These are phyloP conservation scores for Gopherus evgoodei DNA, from an alignment of 2,113 vertebrate species.

Conservation along the genomic window DNA sequence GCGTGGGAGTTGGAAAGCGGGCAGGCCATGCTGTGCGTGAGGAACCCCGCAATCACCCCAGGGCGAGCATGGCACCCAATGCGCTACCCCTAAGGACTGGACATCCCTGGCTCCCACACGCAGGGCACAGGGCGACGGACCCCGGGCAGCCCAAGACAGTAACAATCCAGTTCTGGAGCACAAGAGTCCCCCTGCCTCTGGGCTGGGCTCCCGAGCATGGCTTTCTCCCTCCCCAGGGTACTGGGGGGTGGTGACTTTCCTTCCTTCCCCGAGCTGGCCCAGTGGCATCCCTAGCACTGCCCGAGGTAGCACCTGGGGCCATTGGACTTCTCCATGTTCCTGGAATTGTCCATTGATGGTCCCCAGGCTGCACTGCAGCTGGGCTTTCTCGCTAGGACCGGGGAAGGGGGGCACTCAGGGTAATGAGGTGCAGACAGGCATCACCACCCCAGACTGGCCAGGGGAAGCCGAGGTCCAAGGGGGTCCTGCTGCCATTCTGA, in stretches of 20 bases:
- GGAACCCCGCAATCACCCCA: neutral
- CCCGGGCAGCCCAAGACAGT: too few species aligned
- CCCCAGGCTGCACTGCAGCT: neutral
- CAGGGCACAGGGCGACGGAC: fast-evolving
- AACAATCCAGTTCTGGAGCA: too few species aligned
- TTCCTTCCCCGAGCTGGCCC: neutral
- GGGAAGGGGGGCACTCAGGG: neutral
- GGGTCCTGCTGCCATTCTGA: neutral
- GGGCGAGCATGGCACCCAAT: too few species aligned
- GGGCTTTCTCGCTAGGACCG: neutral
- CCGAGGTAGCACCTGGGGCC: too few species aligned
- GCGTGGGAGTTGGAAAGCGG: too few species aligned
- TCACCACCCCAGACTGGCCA: neutral
- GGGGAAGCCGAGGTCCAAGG: too few species aligned
- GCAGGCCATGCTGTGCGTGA: neutral
- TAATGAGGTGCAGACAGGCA: neutral
- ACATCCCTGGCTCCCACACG: neutral
- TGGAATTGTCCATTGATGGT: neutral
- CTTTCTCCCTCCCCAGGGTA: too few species aligned
- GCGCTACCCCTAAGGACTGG: neutral
- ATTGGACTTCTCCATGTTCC: too few species aligned
- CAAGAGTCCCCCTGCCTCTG: too few species aligned
- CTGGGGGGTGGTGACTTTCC: neutral
- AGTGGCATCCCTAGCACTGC: too few species aligned
- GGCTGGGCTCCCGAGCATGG: too few species aligned